Conservation (phyloP, 2,113 vertebrate genomes). For the Terrapene triunguis region DNA sequence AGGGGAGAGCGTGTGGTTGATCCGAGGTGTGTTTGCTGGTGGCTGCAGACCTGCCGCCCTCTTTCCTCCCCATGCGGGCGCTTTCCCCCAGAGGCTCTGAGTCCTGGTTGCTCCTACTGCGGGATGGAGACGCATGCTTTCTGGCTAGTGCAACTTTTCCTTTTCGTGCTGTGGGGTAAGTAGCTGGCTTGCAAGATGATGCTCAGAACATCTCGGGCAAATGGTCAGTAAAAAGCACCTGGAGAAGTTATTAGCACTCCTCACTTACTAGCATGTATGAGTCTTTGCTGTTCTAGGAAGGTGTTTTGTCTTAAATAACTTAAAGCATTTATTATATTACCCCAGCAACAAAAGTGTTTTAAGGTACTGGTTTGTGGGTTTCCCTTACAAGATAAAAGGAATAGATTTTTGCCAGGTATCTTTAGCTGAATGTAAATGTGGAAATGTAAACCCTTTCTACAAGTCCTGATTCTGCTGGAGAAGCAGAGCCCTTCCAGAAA, state of each 20-base stretch:
- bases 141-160: slow-evolving; percentile 1
- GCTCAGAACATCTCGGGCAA: background rate
- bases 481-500: background rate
- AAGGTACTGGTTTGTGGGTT: background rate
- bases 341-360: background rate
- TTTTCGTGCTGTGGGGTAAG: slow-evolving; percentile 53
- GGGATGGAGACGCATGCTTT: slow-evolving; percentile 29
- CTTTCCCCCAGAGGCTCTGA: background rate
- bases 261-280: background rate
- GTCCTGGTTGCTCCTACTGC: background rate
- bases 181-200: background rate
- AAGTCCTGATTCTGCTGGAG: background rate
- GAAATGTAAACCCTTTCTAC: background rate
- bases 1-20: background rate
- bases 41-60: background rate
- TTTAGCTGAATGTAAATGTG: background rate
- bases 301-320: background rate
- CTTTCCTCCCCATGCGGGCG: slow-evolving; percentile 8
- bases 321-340: too few relatives aligned
- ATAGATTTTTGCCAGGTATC: background rate
- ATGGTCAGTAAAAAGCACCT: background rate
- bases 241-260: background rate
- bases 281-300: background rate
- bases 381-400: background rate
- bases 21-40: background rate